A percentile compares a stretch with the other conserved stretches of the same genome.
These are phyloP conservation scores for Drosophila nigricruria DNA, from an alignment of 2,888 invertebrate genomes.

Conservation along the genomic window DNA sequence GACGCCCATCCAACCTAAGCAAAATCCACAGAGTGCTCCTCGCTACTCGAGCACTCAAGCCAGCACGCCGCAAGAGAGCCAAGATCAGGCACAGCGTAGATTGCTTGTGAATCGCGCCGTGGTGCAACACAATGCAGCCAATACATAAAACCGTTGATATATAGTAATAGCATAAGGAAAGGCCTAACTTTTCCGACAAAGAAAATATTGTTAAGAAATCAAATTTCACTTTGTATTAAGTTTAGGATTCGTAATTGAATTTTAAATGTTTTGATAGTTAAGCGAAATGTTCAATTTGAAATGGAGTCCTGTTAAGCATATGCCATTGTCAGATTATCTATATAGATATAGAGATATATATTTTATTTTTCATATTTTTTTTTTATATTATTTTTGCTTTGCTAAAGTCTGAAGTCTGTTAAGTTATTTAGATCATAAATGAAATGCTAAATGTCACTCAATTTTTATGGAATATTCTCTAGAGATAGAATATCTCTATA, in stretches of 20 bases:
- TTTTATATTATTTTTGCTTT: not conserved
- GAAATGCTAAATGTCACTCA: not conserved
- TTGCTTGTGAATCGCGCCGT: not conserved
- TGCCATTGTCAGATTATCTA: not conserved
- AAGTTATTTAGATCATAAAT: not conserved
- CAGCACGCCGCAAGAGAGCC: not conserved
- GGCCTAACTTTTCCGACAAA: not conserved
- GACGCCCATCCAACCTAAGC: constrained; percentile 11
- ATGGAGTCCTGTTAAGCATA: not conserved
- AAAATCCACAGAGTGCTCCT: not conserved
- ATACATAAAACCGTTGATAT: constrained; percentile 6
- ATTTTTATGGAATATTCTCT: too few species aligned
- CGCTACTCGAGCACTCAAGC: not conserved
- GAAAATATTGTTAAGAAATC: not conserved
- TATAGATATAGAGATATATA: not conserved
- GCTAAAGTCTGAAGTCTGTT: not conserved
- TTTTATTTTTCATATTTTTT: not conserved
- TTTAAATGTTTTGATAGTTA: not conserved
- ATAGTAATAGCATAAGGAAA: not conserved
- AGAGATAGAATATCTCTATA: too few species aligned
- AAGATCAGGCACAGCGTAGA: constrained; percentile 19
- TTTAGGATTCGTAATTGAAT: not conserved
- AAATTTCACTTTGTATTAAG: not conserved
- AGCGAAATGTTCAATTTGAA: not conserved
- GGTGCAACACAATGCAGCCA: not conserved